phyloP scores from a whole-genome alignment of 2,888 invertebrate genomes.

The Orthosia cruda region DNA sequence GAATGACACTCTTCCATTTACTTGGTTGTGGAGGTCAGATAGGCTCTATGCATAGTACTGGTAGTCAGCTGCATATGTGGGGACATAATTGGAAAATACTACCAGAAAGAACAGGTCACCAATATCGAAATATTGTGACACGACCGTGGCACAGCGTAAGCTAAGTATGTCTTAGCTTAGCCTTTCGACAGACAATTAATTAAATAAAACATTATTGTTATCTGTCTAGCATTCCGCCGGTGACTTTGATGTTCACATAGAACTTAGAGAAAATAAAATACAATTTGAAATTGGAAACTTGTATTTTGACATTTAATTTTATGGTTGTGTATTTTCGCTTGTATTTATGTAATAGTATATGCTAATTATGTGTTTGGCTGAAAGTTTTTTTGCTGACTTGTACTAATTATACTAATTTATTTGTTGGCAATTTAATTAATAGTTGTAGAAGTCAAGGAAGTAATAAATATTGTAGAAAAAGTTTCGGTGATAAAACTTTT shows the following conservation, averaged over 20 bases:
- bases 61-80: too few relatives aligned
- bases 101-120: not conserved
- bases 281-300: conserved; percentile 50
- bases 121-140: not conserved
- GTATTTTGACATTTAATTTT: conserved; percentile 44
- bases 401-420: conserved; percentile 42
- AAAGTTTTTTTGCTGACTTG: conserved; percentile 33
- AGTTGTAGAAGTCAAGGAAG: conserved; percentile 12
- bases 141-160: conserved; percentile 36
- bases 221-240: conserved; percentile 54
- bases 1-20: too few relatives aligned
- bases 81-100: too few relatives aligned
- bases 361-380: conserved; percentile 29
- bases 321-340: conserved; percentile 29
- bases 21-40: too few relatives aligned
- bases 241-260: conserved; percentile 54
- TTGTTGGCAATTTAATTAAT: conserved; percentile 33
- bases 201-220: conserved; percentile 64
- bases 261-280: conserved; percentile 40
- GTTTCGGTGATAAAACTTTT: conserved; percentile 2
- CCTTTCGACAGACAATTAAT: conserved; percentile 63
- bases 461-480: conserved; percentile 41
- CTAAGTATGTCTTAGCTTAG: conserved; percentile 47
- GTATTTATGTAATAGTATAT: conserved; percentile 42
- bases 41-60: too few relatives aligned